Base-by-base conservation (phyloP, 2,797 vertebrate genomes). In the Melanotaenia pygmaea region DNA sequence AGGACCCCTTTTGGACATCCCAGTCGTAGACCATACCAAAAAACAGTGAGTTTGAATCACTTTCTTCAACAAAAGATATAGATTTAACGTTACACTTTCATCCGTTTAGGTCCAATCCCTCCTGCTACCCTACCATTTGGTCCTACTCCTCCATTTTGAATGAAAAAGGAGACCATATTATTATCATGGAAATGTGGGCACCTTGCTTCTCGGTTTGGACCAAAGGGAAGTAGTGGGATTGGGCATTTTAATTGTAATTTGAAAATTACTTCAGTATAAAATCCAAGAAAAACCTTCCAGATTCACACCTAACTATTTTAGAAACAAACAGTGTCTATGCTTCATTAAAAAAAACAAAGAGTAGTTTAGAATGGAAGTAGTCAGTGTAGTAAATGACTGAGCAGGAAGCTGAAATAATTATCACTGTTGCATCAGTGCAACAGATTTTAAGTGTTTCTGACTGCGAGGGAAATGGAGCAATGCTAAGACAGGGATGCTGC, bases 391-490 rank as follows among this genome's bases (percentile, higher is more conserved):
- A 5, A 8, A 0, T 9, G 43, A 63, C n/a, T 0, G 14, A 51
- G 1, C 63, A 59, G 16, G 14, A 57, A 32, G n/a, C 38, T 32
- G 45, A 51, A 9, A 45, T 32, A 47, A 65, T 47, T 18, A 0
- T 11, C 20, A 3, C 1, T 13, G 40, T 58, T 62, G 30, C 16
- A 26, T 75, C 22, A 38, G 28, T n/a, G 51, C 60, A 47, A 59
- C 74, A 80, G 65, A 82, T 74, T 51, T 59, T 9, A 4, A 53
- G 34, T 37, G 63, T 73, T 60, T 20, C 32, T 32, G 56, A 74
- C 71, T 65, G 60, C 38, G 24, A 64, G 11, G 26, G 61, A 74
- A 79, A 54, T 38, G 53, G 59, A 68, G 72, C 43, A 35, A 7
- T 1, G 38, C 64, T 74, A 62, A 26, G 61, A 35, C 43, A 62